Percentiles rank a stretch among this genome's conserved stretches.
These are phyloP conservation scores for Leptonema lineaticorne DNA, from an alignment of 1,140 invertebrate genomes.

Conservation along the genomic window DNA sequence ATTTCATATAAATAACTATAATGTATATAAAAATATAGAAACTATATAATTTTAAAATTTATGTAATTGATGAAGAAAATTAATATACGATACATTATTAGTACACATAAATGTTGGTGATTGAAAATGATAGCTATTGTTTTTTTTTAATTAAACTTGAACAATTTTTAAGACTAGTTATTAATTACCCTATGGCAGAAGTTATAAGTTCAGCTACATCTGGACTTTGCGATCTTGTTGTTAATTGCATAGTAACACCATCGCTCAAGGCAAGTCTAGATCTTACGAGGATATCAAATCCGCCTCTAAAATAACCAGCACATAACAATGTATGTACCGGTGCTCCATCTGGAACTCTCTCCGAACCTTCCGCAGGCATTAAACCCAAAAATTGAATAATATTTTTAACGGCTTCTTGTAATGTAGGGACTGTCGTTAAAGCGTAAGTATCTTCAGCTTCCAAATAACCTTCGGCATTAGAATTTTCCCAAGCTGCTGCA, in stretches of 20 bases:
- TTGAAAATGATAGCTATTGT: not conserved
- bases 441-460: slow-evolving; percentile 90
- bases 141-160: not conserved
- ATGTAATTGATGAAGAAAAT: not conserved
- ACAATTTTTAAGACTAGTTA: slow-evolving; percentile 3
- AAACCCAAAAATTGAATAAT: slow-evolving; percentile 87
- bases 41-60: not conserved
- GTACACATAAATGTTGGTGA: not conserved
- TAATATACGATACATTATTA: not conserved
- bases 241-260: slow-evolving; percentile 74
- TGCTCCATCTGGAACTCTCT: slow-evolving; percentile 83
- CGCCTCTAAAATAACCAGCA: slow-evolving; percentile 67
- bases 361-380: slow-evolving; percentile 81
- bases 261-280: slow-evolving; percentile 78
- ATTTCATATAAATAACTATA: not conserved
- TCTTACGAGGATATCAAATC: slow-evolving; percentile 83
- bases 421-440: slow-evolving; percentile 73
- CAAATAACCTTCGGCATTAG: slow-evolving; percentile 52
- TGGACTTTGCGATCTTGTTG: slow-evolving; percentile 64
- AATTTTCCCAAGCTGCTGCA: slow-evolving; percentile 71
- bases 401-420: slow-evolving; percentile 87
- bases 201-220: slow-evolving; percentile 82
- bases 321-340: slow-evolving; percentile 79
- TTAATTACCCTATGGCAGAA: slow-evolving; percentile 76
- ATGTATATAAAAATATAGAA: not conserved